Conservation (phyloP, 2,888 invertebrate genomes). For the Nowickia ferox region DNA sequence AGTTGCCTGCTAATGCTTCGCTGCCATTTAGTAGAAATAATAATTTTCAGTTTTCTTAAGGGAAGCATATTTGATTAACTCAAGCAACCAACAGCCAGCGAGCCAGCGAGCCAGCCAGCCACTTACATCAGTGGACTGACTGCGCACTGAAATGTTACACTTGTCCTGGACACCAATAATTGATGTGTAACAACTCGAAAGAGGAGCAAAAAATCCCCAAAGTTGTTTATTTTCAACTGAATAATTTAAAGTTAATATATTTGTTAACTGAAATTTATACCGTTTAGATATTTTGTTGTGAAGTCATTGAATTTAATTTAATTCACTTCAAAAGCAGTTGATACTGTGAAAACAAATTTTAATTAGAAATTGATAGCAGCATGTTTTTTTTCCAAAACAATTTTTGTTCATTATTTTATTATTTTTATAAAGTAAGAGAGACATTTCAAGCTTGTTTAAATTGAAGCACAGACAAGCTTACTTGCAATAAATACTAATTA, state of each 20-base stretch:
- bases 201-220: not conserved
- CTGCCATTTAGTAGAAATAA: constrained; percentile 15
- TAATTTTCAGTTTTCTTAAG: constrained; percentile 36
- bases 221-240: constrained; percentile 33
- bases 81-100: not conserved
- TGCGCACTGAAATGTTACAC: not conserved
- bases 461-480: too few species aligned
- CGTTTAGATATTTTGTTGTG: not conserved
- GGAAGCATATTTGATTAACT: constrained; percentile 41
- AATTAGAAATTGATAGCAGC: not conserved
- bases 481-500: too few species aligned
- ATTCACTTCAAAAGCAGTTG: not conserved
- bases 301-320: constrained; percentile 15
- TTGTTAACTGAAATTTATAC: constrained; percentile 9
- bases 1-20: not conserved
- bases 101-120: not conserved
- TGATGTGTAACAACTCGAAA: constrained; percentile 6
- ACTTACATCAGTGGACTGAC: constrained; percentile 2
- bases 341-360: not conserved
- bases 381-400: too few species aligned
- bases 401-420: too few species aligned
- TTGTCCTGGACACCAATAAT: not conserved
- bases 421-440: too few species aligned
- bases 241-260: constrained; percentile 26
- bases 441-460: too few species aligned